Base-by-base conservation (phyloP, 2,888 invertebrate species). In the Lasioglossum figueresi region DNA sequence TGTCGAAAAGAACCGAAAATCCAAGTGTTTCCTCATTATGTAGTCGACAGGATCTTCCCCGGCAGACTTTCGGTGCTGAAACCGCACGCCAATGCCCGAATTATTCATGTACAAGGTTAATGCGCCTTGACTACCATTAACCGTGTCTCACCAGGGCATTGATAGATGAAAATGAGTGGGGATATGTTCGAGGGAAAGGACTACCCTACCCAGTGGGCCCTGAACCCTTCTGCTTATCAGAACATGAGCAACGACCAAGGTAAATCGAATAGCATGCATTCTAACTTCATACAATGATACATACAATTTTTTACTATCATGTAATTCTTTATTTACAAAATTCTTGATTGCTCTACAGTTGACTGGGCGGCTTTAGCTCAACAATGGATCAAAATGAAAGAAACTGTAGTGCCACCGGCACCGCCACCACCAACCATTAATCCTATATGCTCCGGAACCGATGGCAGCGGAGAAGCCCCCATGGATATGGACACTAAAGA, bases 371-470 rank as follows among this genome's bases (percentile, higher is more conserved):
- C 98, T 48, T 96, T 99, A 92, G 99, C 99, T 43, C 99, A 99
- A 94, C 99, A 99, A 96, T 99, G 99, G 99, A 99, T 99, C 91
- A 98, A 98, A 94, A 98, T 98, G 98, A 98, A 98, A 94, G 98
- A 98, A 93, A 97, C 97, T 14, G 96, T 96, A 59, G 96, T 96
- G 59, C 95, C 96, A 68, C 96, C 96, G 12, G 96, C 96, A 34
- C 96, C 96, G 63, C 96, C 97, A 16, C 96, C 97, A 5, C 96
- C 96, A 0, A 93, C 94, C 12, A 91, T 95, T 40, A 94, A 95
- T 70, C 85, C 88, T 23, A 83, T 92, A 48, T 95, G 95, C 68
- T 73, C 88, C 0, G 96, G 96, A n/a, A 94, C 94, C 56, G 95
- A 96, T 87, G 97, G 97, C 93, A 97, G 97, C 80, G 98, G 98